Evolutionary conservation across 2,113 vertebrate species (phyloP).

Genomic region (Callithrix jacchus): DNA sequence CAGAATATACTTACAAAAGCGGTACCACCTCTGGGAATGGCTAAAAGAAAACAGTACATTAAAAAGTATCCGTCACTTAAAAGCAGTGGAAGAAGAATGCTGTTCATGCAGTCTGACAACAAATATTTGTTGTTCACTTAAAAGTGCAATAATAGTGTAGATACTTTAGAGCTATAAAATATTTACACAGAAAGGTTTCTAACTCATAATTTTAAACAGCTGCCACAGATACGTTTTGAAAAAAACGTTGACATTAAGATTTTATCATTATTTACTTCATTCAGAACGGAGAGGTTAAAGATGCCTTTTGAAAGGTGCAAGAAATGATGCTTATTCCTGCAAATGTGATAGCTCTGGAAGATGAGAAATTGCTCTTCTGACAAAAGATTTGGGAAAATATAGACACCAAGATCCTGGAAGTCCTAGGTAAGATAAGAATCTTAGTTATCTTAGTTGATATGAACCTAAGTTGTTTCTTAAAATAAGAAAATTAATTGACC

Average conservation of each 20-base stretch:
- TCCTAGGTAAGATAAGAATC: not conserved
- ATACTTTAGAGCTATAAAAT: constrained; percentile 44
- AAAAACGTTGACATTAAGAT: not conserved
- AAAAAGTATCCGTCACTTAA: not conserved
- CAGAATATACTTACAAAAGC: not conserved
- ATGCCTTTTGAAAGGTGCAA: not conserved
- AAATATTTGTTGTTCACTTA: not conserved
- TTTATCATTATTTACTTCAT: constrained; percentile 34
- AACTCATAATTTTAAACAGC: constrained; percentile 6
- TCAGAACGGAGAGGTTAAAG: not conserved
- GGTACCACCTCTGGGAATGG: not conserved
- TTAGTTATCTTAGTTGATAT: not conserved
- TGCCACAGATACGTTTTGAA: not conserved
- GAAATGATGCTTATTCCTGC: not conserved
- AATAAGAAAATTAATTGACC: not conserved
- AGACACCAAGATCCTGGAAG: not conserved
- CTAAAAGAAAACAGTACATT: not conserved
- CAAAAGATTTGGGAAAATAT: not conserved
- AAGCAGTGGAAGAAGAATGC: not conserved
- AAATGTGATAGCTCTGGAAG: not conserved
- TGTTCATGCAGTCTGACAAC: not conserved
- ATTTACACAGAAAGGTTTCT: constrained; percentile 10
- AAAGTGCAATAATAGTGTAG: not conserved
- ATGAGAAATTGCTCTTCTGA: not conserved
- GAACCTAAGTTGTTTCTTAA: not conserved